A percentile compares a stretch with the other conserved stretches of the same genome.
These are phyloP conservation scores for Atherinomorus stipes DNA, from an alignment of 2,113 vertebrate species.

Conservation along the genomic window DNA sequence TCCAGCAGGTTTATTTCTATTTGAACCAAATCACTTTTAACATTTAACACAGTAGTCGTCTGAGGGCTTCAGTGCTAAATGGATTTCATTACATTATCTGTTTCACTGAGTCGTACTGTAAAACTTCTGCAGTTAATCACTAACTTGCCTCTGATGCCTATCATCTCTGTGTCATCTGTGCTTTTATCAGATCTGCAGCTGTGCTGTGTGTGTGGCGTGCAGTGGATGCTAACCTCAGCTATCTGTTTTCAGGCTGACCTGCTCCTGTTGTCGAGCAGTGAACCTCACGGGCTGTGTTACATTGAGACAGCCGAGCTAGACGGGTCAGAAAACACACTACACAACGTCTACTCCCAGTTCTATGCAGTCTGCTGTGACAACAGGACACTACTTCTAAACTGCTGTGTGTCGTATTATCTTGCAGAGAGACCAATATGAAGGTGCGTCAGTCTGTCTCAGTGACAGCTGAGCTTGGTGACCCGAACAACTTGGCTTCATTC, in stretches of 20 bases:
- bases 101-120: background rate
- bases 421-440: constrained; percentile 96
- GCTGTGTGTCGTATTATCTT: constrained; percentile 50
- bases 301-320: constrained; percentile 97
- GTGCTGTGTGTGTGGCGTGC: background rate
- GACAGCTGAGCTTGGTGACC: constrained; percentile 88
- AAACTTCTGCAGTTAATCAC: background rate
- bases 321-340: constrained; percentile 82
- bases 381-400: constrained; percentile 22
- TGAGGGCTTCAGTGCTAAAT: constrained; percentile 1
- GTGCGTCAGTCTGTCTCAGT: constrained; percentile 92
- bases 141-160: constrained; percentile 2
- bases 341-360: background rate
- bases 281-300: constrained; percentile 96
- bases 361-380: constrained; percentile 22
- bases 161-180: constrained; percentile 1
- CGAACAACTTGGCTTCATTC: constrained; percentile 87
- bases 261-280: constrained; percentile 94
- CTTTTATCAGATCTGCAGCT: constrained; percentile 10
- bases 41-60: background rate
- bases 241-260: constrained; percentile 89
- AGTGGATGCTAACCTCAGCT: constrained; percentile 40
- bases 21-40: constrained; percentile 5
- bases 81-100: constrained; percentile 9
- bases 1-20: background rate